Evolutionary conservation across 2,797 vertebrate species (phyloP).

Genomic region (Corythornis leucogaster): DNA sequence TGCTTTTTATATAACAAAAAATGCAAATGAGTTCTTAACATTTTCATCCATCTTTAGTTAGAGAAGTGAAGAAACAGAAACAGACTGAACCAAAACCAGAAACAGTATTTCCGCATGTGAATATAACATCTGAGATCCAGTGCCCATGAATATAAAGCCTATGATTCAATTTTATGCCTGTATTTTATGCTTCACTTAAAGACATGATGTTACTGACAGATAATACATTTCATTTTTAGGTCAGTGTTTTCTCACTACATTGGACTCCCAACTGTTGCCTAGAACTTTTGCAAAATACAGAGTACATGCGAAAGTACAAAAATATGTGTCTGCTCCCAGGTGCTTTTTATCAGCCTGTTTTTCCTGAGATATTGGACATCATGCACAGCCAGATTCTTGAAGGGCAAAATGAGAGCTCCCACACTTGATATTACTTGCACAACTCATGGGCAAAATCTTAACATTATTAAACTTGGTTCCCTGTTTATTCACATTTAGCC

Average conservation of each 20-base stretch:
- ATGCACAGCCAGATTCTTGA: not conserved
- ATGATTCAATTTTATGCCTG: not conserved
- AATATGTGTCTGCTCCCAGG: not conserved
- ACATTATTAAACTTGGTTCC: not conserved
- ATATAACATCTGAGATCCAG: not conserved
- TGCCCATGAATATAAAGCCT: not conserved
- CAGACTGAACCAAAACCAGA: not conserved
- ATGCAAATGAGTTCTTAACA: not conserved
- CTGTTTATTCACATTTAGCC: not conserved
- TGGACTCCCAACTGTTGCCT: not conserved
- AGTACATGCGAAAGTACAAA: not conserved
- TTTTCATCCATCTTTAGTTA: not conserved
- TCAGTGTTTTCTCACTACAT: not conserved
- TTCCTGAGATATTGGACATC: not conserved
- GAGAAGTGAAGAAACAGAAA: not conserved
- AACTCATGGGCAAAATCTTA: not conserved
- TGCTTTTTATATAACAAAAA: not conserved
- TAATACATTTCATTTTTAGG: not conserved
- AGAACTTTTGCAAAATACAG: constrained; percentile 1
- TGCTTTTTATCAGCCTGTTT: constrained; percentile 42
- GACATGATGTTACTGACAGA: not conserved
- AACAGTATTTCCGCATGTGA: not conserved
- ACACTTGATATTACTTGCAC: not conserved
- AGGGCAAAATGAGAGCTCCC: not conserved
- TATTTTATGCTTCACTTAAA: constrained; percentile 1